Evolutionary conservation across 2,113 vertebrate genomes (phyloP).

Genomic region (Sylvicapra grimmia): DNA sequence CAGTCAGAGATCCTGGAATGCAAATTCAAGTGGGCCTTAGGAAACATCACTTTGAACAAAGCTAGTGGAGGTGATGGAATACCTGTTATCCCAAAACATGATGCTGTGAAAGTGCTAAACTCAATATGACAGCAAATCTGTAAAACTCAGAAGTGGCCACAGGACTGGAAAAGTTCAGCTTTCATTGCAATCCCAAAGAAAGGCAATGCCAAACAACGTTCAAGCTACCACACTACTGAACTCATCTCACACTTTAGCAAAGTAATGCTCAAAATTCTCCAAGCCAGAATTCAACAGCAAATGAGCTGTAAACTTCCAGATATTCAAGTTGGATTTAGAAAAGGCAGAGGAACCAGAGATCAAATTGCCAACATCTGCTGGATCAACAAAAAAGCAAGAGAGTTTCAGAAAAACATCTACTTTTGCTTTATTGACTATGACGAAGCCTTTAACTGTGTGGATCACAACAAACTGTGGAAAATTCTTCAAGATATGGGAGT

Average conservation of each 20-base stretch:
- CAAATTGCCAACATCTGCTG: background rate
- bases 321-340: background rate
- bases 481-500: background rate
- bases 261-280: background rate
- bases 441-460: background rate
- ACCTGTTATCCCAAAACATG: background rate
- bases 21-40: background rate
- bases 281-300: background rate
- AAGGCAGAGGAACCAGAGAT: background rate
- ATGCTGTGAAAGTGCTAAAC: background rate
- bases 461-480: background rate
- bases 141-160: background rate
- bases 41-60: background rate
- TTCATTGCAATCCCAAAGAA: background rate
- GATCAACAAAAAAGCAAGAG: background rate
- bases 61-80: background rate
- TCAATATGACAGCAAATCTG: background rate
- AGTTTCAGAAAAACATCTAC: background rate
- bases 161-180: background rate
- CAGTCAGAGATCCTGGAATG: background rate
- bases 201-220: background rate
- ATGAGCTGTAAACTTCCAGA: background rate
- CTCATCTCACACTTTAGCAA: background rate
- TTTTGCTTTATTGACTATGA: background rate
- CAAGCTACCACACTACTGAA: background rate